Conservation (phyloP, 2,797 vertebrate species). For the Limnodromus scolopaceus region DNA sequence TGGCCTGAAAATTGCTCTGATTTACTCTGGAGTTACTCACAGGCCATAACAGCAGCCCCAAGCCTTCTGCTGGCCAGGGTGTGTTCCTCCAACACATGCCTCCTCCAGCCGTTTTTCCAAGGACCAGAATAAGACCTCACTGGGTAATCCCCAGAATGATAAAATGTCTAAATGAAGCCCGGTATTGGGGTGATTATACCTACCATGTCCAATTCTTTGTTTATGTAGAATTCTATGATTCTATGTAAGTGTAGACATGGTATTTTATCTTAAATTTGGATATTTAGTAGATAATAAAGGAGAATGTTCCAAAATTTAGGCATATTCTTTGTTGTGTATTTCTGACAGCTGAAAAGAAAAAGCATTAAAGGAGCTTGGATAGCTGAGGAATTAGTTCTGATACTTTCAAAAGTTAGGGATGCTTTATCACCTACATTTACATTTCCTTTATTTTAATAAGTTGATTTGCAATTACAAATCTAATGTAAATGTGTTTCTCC, state of each 20-base stretch:
- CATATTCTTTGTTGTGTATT: neutral
- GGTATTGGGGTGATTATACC: neutral
- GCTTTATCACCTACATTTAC: neutral
- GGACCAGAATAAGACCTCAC: rapidly evolving
- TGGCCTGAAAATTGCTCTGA: neutral
- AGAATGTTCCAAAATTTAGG: neutral
- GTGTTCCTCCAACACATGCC: neutral
- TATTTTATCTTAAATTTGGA: neutral
- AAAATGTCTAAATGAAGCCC: neutral
- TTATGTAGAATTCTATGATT: neutral
- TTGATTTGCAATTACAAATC: neutral
- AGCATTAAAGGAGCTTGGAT: neutral
- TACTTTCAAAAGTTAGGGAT: neutral
- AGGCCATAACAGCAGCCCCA: neutral
- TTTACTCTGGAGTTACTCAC: neutral
- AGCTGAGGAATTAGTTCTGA: neutral
- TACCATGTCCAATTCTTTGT: neutral
- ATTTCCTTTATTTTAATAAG: neutral
- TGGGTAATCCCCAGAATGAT: neutral
- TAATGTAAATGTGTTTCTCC: neutral
- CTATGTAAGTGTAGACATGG: neutral
- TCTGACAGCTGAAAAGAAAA: neutral
- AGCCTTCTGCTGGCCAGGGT: neutral
- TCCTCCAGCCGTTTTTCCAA: neutral
- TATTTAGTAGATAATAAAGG: neutral